Conservation (phyloP, 2,113 vertebrate genomes). For the Meles meles region DNA sequence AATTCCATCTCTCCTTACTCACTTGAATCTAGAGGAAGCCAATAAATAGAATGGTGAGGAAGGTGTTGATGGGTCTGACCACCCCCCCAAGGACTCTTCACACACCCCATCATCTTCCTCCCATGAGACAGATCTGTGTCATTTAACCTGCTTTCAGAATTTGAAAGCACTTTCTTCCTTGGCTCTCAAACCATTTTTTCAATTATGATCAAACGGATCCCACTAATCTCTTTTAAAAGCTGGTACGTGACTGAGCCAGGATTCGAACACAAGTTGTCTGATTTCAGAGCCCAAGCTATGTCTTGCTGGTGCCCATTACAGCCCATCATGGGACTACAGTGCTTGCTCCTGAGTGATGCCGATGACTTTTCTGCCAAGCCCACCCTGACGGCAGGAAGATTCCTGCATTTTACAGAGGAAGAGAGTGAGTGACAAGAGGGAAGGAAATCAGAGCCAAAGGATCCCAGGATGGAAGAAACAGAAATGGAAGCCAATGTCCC, state of each 20-base stretch:
- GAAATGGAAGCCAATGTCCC: background rate
- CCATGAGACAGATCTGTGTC: constrained; percentile 39
- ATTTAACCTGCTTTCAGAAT: constrained; percentile 41
- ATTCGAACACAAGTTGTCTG: constrained; percentile 53
- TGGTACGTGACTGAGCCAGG: constrained; percentile 50
- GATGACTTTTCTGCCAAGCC: background rate
- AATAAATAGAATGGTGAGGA: constrained; percentile 68
- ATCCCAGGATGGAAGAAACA: background rate
- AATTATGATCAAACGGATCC: constrained; percentile 71
- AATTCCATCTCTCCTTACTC: constrained; percentile 30
- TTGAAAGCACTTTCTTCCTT: constrained; percentile 60
- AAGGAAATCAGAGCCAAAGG: background rate
- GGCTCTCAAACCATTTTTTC: constrained; percentile 65
- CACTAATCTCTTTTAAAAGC: constrained; percentile 63
- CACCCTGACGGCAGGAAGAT: background rate
- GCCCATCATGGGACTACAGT: background rate
- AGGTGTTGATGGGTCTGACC: constrained; percentile 71
- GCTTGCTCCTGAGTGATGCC: background rate
- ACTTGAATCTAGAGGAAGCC: constrained; percentile 47
- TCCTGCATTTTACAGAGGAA: background rate
- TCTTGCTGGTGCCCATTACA: constrained; percentile 31
- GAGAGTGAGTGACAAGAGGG: background rate
- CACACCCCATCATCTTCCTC: constrained; percentile 50
- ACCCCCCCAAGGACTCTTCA: background rate
- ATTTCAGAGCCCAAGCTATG: background rate